Evolutionary conservation across 2,113 vertebrate genomes (phyloP).

Genomic region (Ovis canadensis): DNA sequence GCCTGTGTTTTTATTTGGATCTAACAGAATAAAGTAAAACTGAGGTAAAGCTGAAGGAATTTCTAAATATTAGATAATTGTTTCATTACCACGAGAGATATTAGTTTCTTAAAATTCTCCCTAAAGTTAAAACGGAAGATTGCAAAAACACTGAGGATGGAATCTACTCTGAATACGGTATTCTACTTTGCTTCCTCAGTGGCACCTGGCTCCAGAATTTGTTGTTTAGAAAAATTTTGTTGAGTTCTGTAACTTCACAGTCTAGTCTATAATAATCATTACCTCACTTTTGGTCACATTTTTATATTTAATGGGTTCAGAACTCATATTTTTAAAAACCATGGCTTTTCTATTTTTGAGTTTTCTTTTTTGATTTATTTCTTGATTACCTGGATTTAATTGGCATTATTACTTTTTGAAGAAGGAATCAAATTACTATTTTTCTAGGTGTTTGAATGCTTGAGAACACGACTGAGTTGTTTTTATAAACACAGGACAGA

Average conservation of each 20-base stretch:
- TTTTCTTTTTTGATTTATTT: neutral
- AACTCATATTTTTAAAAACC: neutral
- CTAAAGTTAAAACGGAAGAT: neutral
- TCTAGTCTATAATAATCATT: neutral
- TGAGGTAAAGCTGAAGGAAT: neutral
- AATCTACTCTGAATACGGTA: neutral
- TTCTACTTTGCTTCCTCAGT: neutral
- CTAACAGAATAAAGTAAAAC: neutral
- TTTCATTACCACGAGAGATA: neutral
- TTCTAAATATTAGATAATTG: neutral
- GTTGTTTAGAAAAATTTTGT: neutral
- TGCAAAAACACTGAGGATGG: neutral
- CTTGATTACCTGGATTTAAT: neutral
- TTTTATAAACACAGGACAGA: neutral
- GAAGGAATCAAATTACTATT: neutral
- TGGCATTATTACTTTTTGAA: constrained; percentile 21
- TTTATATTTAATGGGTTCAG: neutral
- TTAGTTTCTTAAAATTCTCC: neutral
- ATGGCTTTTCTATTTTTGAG: neutral
- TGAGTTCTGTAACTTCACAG: neutral
- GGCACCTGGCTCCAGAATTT: neutral
- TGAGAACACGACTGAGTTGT: neutral
- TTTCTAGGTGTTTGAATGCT: neutral
- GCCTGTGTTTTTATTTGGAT: neutral
- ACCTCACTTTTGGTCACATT: neutral